Evolutionary conservation across 2,888 invertebrate genomes (phyloP).

Genomic region (Lasioglossum leucozonium): DNA sequence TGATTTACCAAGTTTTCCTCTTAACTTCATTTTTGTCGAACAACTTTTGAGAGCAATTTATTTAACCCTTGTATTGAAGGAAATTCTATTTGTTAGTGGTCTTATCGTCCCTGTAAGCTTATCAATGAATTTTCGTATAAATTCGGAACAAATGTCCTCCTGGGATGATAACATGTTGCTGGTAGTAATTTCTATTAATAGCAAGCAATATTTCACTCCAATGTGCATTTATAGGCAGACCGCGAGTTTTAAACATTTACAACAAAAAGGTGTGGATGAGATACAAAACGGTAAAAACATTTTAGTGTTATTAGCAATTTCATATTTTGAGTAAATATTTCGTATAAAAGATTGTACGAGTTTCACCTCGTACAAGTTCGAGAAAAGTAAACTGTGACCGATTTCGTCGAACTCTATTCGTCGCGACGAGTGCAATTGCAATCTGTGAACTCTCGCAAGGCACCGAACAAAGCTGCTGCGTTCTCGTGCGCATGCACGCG

Average conservation of each 20-base stretch:
- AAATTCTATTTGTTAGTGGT: neutral
- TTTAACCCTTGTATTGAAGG: neutral
- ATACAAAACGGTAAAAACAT: neutral
- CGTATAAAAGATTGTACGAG: neutral
- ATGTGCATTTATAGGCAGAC: neutral
- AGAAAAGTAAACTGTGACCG: neutral
- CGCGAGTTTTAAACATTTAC: neutral
- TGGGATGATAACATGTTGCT: neutral
- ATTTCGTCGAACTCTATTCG: neutral
- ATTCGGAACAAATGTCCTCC: neutral
- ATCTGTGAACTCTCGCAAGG: constrained; percentile 21
- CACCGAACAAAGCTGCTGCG: constrained; percentile 29
- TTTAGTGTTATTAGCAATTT: neutral
- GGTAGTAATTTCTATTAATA: neutral
- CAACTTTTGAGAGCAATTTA: neutral
- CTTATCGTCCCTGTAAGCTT: too few species aligned
- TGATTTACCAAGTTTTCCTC: neutral
- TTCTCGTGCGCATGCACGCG: constrained; percentile 1
- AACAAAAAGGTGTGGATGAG: neutral
- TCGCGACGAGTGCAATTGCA: constrained; percentile 23
- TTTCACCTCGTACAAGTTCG: neutral
- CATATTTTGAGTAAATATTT: too few species aligned
- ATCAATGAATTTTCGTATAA: constrained; percentile 1
- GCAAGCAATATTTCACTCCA: neutral
- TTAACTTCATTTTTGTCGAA: neutral